Percentiles rank a stretch among this genome's conserved stretches.
These are phyloP conservation scores for Leptestheria dahalacensis DNA, from an alignment of 1,140 invertebrate species.

Conservation along the genomic window DNA sequence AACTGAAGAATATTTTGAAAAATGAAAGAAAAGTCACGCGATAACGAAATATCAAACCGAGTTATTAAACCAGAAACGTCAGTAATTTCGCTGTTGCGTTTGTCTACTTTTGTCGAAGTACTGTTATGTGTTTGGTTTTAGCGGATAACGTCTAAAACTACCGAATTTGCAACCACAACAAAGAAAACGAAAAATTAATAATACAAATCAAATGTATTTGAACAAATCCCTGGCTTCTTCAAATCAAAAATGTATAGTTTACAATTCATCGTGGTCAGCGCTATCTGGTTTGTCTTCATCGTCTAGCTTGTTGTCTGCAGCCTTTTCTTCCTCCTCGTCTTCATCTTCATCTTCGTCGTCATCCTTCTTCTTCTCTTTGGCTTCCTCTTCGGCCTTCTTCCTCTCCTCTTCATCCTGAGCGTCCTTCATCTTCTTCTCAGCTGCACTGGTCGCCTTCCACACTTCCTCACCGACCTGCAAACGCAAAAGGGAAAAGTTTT, in stretches of 20 bases:
- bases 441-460: slow-evolving; percentile 17
- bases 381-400: slow-evolving; percentile 16
- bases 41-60: too few species aligned
- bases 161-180: too few species aligned
- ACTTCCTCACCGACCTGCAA: slow-evolving; percentile 16
- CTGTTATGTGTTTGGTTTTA: too few species aligned
- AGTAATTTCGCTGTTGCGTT: too few species aligned
- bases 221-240: background rate
- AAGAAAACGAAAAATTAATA: too few species aligned
- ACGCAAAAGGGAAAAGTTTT: background rate
- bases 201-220: too few species aligned
- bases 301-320: slow-evolving; percentile 9
- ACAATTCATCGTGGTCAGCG: slow-evolving; percentile 15
- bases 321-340: slow-evolving; percentile 13
- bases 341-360: slow-evolving; percentile 17
- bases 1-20: too few species aligned
- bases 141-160: too few species aligned
- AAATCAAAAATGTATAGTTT: slow-evolving; percentile 4
- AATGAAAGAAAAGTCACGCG: too few species aligned
- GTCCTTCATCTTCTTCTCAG: slow-evolving; percentile 17
- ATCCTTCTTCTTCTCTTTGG: slow-evolving; percentile 14
- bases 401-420: slow-evolving; percentile 17
- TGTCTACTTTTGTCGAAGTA: too few species aligned
- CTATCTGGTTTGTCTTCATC: slow-evolving; percentile 7
- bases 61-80: too few species aligned